These are phyloP conservation scores for Sebastes paucispinis DNA, from an alignment of 2,797 vertebrate species.

Conservation along the genomic window DNA sequence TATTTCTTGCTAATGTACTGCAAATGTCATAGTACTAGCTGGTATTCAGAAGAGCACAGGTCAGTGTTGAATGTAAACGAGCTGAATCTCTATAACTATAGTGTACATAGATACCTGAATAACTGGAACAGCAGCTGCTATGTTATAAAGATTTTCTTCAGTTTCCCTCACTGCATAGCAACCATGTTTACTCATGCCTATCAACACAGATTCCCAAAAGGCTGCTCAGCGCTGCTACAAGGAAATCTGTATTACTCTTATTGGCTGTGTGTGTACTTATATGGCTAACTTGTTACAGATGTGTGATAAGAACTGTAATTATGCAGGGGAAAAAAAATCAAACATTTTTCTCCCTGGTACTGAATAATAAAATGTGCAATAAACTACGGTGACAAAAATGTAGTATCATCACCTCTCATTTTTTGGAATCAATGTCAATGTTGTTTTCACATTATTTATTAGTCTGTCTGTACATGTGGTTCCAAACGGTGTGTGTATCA, in stretches of 20 bases:
- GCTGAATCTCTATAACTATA: background rate
- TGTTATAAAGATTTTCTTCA: constrained; percentile 16
- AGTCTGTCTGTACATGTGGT: background rate
- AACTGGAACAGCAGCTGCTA: background rate
- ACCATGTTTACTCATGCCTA: constrained; percentile 56
- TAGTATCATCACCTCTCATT: background rate
- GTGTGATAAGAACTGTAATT: constrained; percentile 54
- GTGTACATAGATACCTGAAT: background rate
- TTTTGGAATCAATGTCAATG: background rate
- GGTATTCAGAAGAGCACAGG: background rate
- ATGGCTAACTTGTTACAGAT: constrained; percentile 62
- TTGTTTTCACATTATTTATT: background rate
- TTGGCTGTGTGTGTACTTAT: constrained; percentile 22
- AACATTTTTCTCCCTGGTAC: constrained; percentile 26
- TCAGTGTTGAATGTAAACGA: background rate
- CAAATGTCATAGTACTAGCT: background rate
- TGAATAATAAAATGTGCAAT: constrained; percentile 28
- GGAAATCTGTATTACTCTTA: constrained; percentile 25
- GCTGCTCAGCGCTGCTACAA: background rate
- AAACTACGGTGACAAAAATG: background rate
- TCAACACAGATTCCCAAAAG: constrained; percentile 38
- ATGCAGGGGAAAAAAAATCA: background rate
- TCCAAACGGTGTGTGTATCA: background rate
- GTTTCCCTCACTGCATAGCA: constrained; percentile 51
- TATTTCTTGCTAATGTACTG: background rate